Evolutionary conservation across 2,888 invertebrate genomes (phyloP).

Genomic region (Proisotoma minuta): DNA sequence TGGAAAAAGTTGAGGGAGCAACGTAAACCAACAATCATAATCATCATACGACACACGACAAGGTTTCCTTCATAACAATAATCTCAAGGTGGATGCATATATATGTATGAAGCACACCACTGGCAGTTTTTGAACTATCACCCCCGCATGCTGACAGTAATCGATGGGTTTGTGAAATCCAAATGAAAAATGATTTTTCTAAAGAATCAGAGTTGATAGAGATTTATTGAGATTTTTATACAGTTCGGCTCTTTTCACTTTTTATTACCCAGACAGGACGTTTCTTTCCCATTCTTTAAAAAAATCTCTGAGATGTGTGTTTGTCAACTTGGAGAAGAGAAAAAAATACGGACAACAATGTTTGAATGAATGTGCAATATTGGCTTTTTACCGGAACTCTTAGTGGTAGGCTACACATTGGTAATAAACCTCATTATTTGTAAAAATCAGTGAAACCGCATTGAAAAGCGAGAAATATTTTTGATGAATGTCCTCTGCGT

Average conservation of each 20-base stretch:
- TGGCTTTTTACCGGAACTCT: too few species aligned
- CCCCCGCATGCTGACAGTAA: constrained; percentile 47
- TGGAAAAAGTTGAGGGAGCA: too few species aligned
- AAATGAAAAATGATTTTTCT: constrained; percentile 42
- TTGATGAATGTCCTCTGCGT: constrained; percentile 31
- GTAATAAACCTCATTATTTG: neutral
- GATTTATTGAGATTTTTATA: constrained; percentile 31
- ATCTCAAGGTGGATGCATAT: neutral
- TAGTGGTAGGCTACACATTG: too few species aligned
- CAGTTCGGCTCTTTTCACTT: constrained; percentile 17
- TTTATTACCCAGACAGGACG: constrained; percentile 17
- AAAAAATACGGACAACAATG: too few species aligned
- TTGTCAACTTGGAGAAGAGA: too few species aligned
- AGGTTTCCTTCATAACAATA: neutral
- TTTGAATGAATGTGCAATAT: too few species aligned
- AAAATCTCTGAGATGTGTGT: constrained; percentile 44
- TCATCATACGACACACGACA: neutral
- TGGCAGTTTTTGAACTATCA: constrained; percentile 29
- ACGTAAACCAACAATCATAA: too few species aligned
- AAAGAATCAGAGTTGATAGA: constrained; percentile 14
- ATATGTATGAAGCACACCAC: constrained; percentile 1
- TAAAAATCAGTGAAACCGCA: constrained; percentile 16
- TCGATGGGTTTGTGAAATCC: constrained; percentile 45
- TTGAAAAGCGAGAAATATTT: constrained; percentile 38
- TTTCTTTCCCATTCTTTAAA: constrained; percentile 17